These are phyloP conservation scores for Ascaphus truei DNA, from an alignment of 2,113 vertebrate species.

Conservation along the genomic window DNA sequence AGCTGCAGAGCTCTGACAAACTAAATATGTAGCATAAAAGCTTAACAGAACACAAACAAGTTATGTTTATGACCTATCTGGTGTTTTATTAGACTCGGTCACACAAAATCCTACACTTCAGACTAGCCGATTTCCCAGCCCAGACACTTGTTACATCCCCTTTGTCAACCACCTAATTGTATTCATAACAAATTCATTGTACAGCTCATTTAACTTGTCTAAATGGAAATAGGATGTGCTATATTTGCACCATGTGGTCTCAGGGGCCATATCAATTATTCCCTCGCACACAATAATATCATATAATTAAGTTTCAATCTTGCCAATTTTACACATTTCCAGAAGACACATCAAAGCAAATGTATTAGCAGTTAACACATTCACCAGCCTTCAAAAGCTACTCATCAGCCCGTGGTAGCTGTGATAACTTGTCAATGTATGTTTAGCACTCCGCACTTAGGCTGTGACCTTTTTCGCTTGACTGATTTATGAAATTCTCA, in stretches of 20 bases:
- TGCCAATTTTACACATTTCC: constrained; percentile 59
- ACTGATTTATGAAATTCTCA: constrained; percentile 35
- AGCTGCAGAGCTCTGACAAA: no score
- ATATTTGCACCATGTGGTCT: constrained; percentile 60
- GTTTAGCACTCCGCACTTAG: constrained; percentile 40
- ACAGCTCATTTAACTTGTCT: constrained; percentile 67
- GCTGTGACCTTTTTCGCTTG: constrained; percentile 29
- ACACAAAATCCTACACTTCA: constrained; percentile 2
- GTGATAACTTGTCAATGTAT: constrained; percentile 41
- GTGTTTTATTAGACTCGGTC: background rate
- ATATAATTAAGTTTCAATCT: constrained; percentile 64
- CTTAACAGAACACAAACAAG: background rate
- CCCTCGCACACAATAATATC: constrained; percentile 59
- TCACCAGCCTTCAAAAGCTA: constrained; percentile 46
- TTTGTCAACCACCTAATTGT: constrained; percentile 66
- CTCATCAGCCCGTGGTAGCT: constrained; percentile 45
- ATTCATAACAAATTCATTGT: constrained; percentile 66
- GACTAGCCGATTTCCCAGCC: background rate
- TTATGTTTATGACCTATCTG: background rate
- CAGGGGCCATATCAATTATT: constrained; percentile 69
- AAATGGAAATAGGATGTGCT: constrained; percentile 66
- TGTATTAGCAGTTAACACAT: constrained; percentile 52
- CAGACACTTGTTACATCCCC: constrained; percentile 43
- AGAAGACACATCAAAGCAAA: constrained; percentile 61
- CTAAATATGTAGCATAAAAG: background rate